Evolutionary conservation across 2,888 invertebrate species (phyloP).

Genomic region (Plagodis dolabraria): DNA sequence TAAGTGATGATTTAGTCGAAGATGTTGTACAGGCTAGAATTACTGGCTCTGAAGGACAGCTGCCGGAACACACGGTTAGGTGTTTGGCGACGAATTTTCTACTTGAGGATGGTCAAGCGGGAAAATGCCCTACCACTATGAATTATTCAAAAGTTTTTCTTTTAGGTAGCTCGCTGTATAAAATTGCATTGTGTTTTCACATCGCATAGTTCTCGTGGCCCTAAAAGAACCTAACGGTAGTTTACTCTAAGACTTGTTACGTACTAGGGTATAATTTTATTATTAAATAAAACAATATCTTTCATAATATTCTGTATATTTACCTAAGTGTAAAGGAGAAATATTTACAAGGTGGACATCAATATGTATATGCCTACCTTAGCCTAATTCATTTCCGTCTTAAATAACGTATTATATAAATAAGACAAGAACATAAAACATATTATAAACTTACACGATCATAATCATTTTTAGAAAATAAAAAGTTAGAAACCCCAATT

Average conservation of each 20-base stretch:
- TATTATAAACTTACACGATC: too few relatives aligned
- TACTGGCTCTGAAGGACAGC: too few relatives aligned
- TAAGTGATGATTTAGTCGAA: too few relatives aligned
- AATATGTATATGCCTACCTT: constrained; percentile 66
- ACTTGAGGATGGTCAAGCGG: too few relatives aligned
- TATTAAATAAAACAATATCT: constrained; percentile 58
- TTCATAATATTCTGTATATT: constrained; percentile 80
- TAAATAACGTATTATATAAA: constrained; percentile 22
- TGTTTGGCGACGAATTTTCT: too few relatives aligned
- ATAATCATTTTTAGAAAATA: neutral
- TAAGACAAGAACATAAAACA: constrained; percentile 12
- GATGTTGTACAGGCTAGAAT: too few relatives aligned
- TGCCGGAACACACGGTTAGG: too few relatives aligned
- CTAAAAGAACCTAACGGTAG: neutral
- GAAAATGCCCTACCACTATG: too few relatives aligned
- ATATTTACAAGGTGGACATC: constrained; percentile 84
- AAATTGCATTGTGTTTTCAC: too few relatives aligned
- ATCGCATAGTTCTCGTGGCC: too few relatives aligned
- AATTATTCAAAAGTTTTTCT: too few relatives aligned
- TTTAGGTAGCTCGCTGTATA: too few relatives aligned
- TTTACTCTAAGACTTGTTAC: neutral
- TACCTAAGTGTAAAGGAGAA: constrained; percentile 83
- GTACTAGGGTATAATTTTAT: neutral
- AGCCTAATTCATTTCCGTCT: constrained; percentile 47
- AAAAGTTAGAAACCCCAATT: constrained; percentile 22